Percentiles rank a stretch among this genome's conserved stretches.
These are phyloP conservation scores for Vulpes lagopus DNA, from an alignment of 2,113 vertebrate genomes.

Conservation along the genomic window DNA sequence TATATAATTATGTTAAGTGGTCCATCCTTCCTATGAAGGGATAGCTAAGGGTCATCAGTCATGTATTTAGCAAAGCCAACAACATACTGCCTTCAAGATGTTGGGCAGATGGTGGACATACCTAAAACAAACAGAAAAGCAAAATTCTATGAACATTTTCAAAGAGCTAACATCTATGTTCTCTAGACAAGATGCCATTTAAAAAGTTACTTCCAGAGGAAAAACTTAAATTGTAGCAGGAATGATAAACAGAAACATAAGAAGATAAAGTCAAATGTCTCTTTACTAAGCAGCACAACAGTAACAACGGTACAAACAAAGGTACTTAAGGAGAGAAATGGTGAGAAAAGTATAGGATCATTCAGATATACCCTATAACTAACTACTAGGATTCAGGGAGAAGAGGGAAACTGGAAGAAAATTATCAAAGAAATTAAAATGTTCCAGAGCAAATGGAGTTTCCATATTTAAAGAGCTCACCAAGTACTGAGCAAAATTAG, in stretches of 20 bases:
- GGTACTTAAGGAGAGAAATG: neutral
- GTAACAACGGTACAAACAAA: neutral
- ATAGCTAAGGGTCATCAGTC: neutral
- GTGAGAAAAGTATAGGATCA: neutral
- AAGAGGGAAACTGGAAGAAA: neutral
- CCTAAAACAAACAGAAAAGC: neutral
- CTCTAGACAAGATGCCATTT: neutral
- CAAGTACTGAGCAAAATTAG: neutral
- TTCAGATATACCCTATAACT: neutral
- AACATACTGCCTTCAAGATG: too few species aligned
- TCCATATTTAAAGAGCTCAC: neutral
- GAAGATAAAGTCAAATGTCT: neutral
- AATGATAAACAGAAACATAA: neutral
- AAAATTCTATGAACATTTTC: neutral
- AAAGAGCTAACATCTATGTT: neutral
- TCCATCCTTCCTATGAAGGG: neutral
- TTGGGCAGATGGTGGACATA: neutral
- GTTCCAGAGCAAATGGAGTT: neutral
- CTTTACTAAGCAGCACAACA: neutral
- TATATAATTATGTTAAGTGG: neutral
- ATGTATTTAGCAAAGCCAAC: neutral
- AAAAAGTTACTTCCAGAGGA: neutral
- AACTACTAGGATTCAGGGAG: neutral
- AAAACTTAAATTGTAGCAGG: neutral
- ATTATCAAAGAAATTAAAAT: neutral